Evolutionary conservation across 2,797 vertebrate species (phyloP), one percentile per base, ranked within the genome.

Genomic region (Manis javanica): DNA sequence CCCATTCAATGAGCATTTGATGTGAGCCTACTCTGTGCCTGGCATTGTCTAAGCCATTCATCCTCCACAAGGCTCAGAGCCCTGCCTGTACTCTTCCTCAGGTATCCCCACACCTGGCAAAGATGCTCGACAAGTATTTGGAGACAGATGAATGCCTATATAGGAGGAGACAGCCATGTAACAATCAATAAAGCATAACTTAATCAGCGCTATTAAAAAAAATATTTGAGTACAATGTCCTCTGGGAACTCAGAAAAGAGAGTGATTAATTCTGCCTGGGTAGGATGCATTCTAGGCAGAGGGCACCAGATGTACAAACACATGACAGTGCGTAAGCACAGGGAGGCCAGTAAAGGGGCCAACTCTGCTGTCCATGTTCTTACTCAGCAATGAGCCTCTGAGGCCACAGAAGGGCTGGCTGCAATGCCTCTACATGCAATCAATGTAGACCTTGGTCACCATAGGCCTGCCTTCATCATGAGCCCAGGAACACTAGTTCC

Each of bases 221-320:
- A 79, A 95, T 39, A 49, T 34, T 57, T 68, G 81, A 90, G 24
- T 72, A 59, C 34, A 90, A 89, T 90, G 34, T 88, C 68, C 78
- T 96, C 63, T 37, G 53, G 68, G 83, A 94, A 89, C 83, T 97
- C 81, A 92, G 69, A 83, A 83, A 87, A 86, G 15, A 91, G 34
- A 90, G 39, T 23, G 84, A 87, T 95, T 79, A 90, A 57, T 82
- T 95, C 59, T 61, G 59, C 71, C 74, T 21, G 7, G 24, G 39
- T 39, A 39, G 31, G 53, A 64, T 42, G 21, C 34, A 19, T 79
- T 82, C 71, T 3, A 78, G 49, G 29, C 53, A 64, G 23, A 61
- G 61, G 55, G 18, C 31, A 46, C 29, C 5, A 18, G 64, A 46
- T 4, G 14, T 51, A 31, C 59, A 66, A 72, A 81, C 16, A 5